Conservation (phyloP, 2,113 vertebrate genomes). For the Halcyon senegalensis region DNA sequence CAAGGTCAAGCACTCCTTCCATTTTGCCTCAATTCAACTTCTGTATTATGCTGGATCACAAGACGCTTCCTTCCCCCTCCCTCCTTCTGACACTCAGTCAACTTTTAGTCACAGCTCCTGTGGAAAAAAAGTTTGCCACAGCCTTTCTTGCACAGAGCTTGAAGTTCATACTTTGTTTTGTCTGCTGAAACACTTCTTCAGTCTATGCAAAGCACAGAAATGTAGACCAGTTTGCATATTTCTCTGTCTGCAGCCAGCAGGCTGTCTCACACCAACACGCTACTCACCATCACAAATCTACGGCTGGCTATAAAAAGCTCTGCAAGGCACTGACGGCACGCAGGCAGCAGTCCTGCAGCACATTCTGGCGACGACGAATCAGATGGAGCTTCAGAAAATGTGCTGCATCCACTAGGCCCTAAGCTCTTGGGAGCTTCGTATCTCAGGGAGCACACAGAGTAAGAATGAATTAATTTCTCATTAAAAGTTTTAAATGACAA, state of each 20-base stretch:
- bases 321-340: background rate
- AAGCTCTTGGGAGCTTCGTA: background rate
- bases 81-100: background rate
- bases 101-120: background rate
- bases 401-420: background rate
- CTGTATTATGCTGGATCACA: background rate
- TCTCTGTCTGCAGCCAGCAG: background rate
- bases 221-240: background rate
- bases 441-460: background rate
- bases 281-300: slow-evolving; percentile 8
- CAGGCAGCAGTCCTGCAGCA: background rate
- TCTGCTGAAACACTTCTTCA: background rate
- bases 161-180: background rate
- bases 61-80: background rate
- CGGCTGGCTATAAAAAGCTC: background rate
- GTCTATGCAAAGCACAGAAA: background rate
- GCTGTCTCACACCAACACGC: slow-evolving; percentile 28
- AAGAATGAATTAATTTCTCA: background rate
- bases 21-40: background rate
- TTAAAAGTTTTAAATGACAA: slow-evolving; percentile 5
- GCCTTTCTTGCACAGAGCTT: background rate
- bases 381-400: background rate
- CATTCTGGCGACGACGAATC: background rate
- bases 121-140: background rate
- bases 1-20: background rate